These are phyloP conservation scores for Paratrypauchen microcephalus DNA, from an alignment of 2,797 vertebrate species.

Conservation along the genomic window DNA sequence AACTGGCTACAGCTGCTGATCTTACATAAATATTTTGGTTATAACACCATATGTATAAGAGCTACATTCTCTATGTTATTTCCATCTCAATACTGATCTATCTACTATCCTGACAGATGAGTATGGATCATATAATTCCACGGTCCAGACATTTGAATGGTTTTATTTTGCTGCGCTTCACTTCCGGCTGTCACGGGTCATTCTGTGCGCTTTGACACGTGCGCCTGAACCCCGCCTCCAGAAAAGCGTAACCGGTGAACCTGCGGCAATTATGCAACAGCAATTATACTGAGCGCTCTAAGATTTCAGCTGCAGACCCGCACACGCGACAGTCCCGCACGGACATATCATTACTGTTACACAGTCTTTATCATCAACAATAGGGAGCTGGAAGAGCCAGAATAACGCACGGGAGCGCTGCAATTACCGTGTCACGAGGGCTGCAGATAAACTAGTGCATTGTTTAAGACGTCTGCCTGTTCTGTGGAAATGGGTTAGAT, in stretches of 20 bases:
- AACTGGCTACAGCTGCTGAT: too few species aligned
- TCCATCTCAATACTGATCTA: too few species aligned
- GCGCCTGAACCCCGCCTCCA: background rate
- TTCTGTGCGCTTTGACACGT: background rate
- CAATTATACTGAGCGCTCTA: background rate
- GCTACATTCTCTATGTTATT: too few species aligned
- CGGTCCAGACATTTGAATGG: too few species aligned
- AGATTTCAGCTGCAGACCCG: background rate
- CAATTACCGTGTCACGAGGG: background rate
- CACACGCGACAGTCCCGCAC: background rate
- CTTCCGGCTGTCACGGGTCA: background rate
- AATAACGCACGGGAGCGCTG: background rate
- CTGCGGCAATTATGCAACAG: conserved; percentile 13
- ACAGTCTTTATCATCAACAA: background rate
- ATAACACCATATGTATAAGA: too few species aligned
- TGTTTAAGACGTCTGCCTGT: background rate
- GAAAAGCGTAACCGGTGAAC: background rate
- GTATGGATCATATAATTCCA: too few species aligned
- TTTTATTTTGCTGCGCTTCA: background rate
- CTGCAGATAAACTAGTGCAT: background rate
- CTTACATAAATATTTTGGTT: too few species aligned
- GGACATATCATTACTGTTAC: background rate
- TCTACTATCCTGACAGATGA: too few species aligned
- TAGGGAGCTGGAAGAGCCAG: background rate
- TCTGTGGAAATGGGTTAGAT: background rate